phyloP scores from a whole-genome alignment of 2,113 vertebrate species.

The Hemicordylus capensis region DNA sequence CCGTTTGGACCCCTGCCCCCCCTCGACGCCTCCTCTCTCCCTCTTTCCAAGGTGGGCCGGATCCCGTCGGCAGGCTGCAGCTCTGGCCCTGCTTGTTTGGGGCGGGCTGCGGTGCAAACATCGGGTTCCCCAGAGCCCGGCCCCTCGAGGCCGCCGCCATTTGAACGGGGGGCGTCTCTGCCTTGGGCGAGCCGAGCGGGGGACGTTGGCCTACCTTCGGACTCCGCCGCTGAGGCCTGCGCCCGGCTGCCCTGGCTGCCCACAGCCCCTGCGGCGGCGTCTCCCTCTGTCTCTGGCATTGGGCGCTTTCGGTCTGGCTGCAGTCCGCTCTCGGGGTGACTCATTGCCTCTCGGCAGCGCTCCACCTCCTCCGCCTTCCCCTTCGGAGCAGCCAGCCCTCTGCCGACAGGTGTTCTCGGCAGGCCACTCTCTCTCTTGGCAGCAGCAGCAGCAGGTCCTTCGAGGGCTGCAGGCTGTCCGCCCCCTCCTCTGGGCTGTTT shows the following conservation, averaged over 20 bases:
- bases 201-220: fast-evolving
- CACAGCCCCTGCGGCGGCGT: fast-evolving
- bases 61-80: fast-evolving
- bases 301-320: fast-evolving
- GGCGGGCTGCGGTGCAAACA: fast-evolving
- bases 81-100: fast-evolving
- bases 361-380: not conserved
- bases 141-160: fast-evolving
- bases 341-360: not conserved
- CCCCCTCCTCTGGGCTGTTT: not conserved
- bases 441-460: not conserved
- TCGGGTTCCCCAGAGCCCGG: not conserved
- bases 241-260: not conserved
- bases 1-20: not conserved
- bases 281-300: not conserved
- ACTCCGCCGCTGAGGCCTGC: fast-evolving
- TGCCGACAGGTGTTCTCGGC: fast-evolving
- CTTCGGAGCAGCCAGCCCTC: fast-evolving
- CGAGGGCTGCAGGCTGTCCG: not conserved
- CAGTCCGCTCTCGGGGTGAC: not conserved
- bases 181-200: not conserved
- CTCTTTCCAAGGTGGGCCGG: fast-evolving
- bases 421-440: too few relatives aligned
- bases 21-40: fast-evolving
- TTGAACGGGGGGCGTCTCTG: fast-evolving